phyloP scores from a whole-genome alignment of 2,888 invertebrate genomes.

The Perizoma flavofasciatum region DNA sequence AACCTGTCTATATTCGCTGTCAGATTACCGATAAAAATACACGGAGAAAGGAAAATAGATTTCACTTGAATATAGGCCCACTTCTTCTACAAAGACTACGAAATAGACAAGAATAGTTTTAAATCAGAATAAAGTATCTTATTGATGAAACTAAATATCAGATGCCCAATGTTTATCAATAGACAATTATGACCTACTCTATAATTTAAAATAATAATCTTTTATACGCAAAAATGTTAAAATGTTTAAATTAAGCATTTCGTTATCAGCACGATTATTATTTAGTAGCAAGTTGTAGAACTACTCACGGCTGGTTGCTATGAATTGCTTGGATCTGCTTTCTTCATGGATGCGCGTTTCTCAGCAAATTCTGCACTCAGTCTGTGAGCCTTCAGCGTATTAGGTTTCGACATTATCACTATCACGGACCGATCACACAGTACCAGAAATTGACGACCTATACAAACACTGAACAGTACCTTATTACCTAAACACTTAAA shows the following conservation, averaged over 20 bases:
- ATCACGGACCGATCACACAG: constrained; percentile 47
- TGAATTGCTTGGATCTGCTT: constrained; percentile 71
- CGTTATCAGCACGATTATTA: too few species aligned
- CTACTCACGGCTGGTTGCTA: constrained; percentile 80
- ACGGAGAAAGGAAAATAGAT: too few species aligned
- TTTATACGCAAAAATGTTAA: not conserved
- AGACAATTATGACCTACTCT: too few species aligned
- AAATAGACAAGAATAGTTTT: too few species aligned
- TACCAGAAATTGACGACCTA: constrained; percentile 44
- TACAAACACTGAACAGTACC: constrained; percentile 29
- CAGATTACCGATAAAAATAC: too few species aligned
- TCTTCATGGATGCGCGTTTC: constrained; percentile 73
- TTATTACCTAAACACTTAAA: constrained; percentile 49
- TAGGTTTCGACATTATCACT: constrained; percentile 76
- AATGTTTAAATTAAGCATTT: not conserved
- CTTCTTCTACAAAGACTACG: too few species aligned
- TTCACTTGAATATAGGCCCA: too few species aligned
- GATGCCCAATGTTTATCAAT: not conserved
- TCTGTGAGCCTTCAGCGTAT: constrained; percentile 77
- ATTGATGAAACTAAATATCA: not conserved
- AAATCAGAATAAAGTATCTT: not conserved
- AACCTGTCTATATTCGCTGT: too few species aligned
- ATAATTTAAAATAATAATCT: too few species aligned
- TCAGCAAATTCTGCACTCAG: constrained; percentile 80
- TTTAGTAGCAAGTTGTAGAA: not conserved